Evolutionary conservation across 2,888 invertebrate species (phyloP).

Genomic region (Nymphalis urticae): DNA sequence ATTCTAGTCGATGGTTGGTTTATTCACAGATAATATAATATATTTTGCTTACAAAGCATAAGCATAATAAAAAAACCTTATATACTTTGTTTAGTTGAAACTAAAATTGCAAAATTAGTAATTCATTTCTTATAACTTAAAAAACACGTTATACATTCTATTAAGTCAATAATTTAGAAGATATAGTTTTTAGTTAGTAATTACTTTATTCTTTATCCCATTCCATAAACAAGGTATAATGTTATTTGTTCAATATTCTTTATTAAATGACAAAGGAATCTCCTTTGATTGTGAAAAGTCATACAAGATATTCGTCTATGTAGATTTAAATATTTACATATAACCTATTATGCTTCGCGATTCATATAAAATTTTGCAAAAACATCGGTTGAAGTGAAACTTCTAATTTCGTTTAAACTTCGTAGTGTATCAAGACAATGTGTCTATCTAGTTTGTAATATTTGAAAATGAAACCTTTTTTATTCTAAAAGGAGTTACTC

Average conservation of each 20-base stretch:
- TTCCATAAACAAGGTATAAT: conserved; percentile 7
- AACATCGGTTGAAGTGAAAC: too few species aligned
- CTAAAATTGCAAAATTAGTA: not conserved
- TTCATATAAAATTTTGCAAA: not conserved
- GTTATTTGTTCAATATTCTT: too few species aligned
- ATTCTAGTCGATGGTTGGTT: conserved; percentile 20
- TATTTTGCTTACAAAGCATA: not conserved
- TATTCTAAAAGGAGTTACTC: too few species aligned
- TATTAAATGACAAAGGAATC: too few species aligned
- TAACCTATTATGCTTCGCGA: not conserved
- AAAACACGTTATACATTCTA: not conserved
- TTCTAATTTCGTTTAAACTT: too few species aligned
- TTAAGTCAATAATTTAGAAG: not conserved
- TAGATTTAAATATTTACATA: not conserved
- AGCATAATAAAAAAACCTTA: not conserved
- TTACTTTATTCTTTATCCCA: conserved; percentile 20
- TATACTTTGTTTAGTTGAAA: not conserved
- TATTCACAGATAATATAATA: not conserved
- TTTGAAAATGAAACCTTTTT: too few species aligned
- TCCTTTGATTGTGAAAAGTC: too few species aligned
- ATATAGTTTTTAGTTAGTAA: not conserved
- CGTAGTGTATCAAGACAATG: too few species aligned
- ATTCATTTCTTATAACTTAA: not conserved
- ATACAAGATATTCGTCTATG: not conserved
- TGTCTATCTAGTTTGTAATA: too few species aligned